Evolutionary conservation across 2,113 vertebrate species (phyloP), one percentile per base, ranked within the genome.

Genomic region (Peromyscus maniculatus): DNA sequence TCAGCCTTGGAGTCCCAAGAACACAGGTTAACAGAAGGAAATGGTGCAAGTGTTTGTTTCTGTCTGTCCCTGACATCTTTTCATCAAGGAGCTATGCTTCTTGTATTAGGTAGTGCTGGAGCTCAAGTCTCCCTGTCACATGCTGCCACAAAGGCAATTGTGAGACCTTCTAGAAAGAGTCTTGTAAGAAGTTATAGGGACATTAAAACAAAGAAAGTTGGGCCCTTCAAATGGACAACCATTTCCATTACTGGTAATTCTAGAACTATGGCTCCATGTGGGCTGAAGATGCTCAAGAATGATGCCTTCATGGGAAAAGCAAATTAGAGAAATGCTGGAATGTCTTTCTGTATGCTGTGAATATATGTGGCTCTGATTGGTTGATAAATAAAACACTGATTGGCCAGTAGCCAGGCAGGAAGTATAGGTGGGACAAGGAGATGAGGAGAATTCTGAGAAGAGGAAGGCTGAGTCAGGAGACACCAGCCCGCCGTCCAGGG

Each of bases 1-100:
- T 96, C 91, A 71, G 97, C 97, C 97, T 97, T 97, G 74, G 24
- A 31, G 94, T 15, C 2, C 28, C 26, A 87, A 94, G n/a, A 95
- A 26, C 36, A 94, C 0, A 3, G 33, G 36, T 96, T 94, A 82
- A n/a, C 7, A 57, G n/a, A 49, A 91, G 75, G 71, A 94, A 94
- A 87, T 67, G 26, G 28, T 74, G 3, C 57, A 72, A 21, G 24
- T 1, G 6, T 74, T 72, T 1, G 6, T 74, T 72, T 17, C 15
- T 67, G 16, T n/a, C 57, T 64, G 52, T 17, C 46, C 62, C 43
- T 82, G 31, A 6, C 64, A 31, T 33, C 4, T 2, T 87, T 52
- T 31, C 55, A 21, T 26, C 19, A 36, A n/a, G 79, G 5, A 59
- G 11, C 52, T 59, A 36, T 57, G 52, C 79, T 57, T 80, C 15